Conservation (phyloP, 1,140 invertebrate genomes). For the Trachelipus rathkii region DNA sequence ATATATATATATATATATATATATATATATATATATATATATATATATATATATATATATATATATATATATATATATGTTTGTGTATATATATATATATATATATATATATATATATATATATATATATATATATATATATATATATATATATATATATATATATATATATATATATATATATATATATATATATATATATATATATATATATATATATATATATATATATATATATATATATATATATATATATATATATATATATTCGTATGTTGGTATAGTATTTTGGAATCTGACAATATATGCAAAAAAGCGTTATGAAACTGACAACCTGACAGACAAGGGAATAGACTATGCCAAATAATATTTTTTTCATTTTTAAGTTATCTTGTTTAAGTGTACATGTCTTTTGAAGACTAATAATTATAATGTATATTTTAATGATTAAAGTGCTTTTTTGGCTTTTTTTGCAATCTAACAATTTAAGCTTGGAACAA, state of each 20-base stretch:
- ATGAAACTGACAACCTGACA: too few relatives aligned
- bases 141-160: slow-evolving; percentile 9
- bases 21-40: slow-evolving; percentile 11
- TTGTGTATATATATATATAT: background rate
- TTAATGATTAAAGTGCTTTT: too few relatives aligned
- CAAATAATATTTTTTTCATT: too few relatives aligned
- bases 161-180: slow-evolving; percentile 6
- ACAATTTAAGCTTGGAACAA: too few relatives aligned
- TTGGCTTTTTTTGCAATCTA: too few relatives aligned
- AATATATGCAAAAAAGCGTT: too few relatives aligned
- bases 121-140: slow-evolving; percentile 6
- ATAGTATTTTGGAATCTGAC: too few relatives aligned
- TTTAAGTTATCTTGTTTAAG: too few relatives aligned
- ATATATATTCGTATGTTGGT: too few relatives aligned
- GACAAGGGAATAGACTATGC: too few relatives aligned
- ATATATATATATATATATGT: slow-evolving; percentile 7
- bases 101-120: slow-evolving; percentile 9
- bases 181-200: slow-evolving; percentile 11
- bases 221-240: slow-evolving; percentile 11
- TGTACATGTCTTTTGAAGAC: too few relatives aligned
- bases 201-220: slow-evolving; percentile 9
- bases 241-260: slow-evolving; percentile 7
- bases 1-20: slow-evolving; percentile 6
- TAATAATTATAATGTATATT: too few relatives aligned
- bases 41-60: slow-evolving; percentile 11